These are phyloP conservation scores for Mesocentrotus franciscanus DNA, from an alignment of 53 echinoderm and acorn worm genomes.

Conservation along the genomic window DNA sequence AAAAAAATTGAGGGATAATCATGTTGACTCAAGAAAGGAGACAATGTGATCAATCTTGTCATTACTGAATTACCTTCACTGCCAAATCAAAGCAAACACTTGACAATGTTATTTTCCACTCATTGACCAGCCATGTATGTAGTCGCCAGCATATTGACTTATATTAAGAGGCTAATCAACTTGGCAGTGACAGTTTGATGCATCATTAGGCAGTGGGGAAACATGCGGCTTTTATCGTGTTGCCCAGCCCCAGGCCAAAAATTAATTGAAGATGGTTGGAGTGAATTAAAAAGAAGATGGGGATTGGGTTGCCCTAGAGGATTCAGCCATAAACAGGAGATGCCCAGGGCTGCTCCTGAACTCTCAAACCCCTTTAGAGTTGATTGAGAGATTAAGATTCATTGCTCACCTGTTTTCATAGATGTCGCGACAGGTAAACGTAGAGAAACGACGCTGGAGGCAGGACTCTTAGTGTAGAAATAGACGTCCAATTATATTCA, in stretches of 20 bases:
- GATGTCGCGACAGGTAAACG: not conserved
- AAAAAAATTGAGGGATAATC: not conserved
- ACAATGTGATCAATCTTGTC: constrained; percentile 20
- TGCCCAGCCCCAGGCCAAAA: not conserved
- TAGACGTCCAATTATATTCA: not conserved
- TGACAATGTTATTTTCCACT: not conserved
- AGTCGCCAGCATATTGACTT: constrained; percentile 39
- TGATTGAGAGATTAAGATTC: not conserved
- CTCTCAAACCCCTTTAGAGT: not conserved
- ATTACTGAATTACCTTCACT: not conserved
- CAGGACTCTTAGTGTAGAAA: not conserved
- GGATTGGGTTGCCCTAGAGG: not conserved
- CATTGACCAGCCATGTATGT: constrained; percentile 27
- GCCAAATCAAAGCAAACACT: constrained; percentile 49
- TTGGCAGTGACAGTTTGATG: constrained; percentile 16
- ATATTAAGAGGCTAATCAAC: constrained; percentile 33
- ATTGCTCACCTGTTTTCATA: constrained; percentile 9
- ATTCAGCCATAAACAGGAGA: not conserved
- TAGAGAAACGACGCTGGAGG: not conserved
- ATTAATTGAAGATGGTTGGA: constrained; percentile 28
- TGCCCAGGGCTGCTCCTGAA: not conserved
- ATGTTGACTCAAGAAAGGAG: not conserved
- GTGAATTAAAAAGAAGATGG: not conserved
- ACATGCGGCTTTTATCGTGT: not conserved
- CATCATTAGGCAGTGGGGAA: constrained; percentile 18